Percentiles rank a stretch among this genome's conserved stretches.
Conservation (phyloP, 2,888 invertebrate genomes). For the Exephanes ischioxanthus region DNA sequence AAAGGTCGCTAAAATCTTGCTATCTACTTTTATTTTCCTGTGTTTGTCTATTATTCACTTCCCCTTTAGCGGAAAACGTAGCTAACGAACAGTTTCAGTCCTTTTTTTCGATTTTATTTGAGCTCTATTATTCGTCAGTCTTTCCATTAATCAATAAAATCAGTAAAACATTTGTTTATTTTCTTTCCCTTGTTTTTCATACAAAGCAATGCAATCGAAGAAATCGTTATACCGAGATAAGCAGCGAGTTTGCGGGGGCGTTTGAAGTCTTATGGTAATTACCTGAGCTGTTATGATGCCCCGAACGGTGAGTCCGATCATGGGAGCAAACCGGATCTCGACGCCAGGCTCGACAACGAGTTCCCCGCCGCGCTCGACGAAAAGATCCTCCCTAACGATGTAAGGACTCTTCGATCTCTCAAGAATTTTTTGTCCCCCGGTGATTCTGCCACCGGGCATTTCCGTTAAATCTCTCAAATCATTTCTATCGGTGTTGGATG, state of each 20-base stretch:
- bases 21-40: not conserved
- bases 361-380: conserved; percentile 92
- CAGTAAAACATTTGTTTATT: too few species aligned
- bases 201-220: not conserved
- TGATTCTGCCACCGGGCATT: conserved; percentile 88
- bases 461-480: conserved; percentile 85
- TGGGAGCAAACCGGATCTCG: conserved; percentile 94
- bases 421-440: conserved; percentile 87
- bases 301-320: conserved; percentile 96
- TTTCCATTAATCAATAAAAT: not conserved
- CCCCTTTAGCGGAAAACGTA: too few species aligned
- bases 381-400: conserved; percentile 91
- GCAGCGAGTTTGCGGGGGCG: not conserved
- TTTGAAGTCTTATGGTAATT: conserved; percentile 82
- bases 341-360: conserved; percentile 96
- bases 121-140: too few species aligned
- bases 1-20: too few species aligned
- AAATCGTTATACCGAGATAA: not conserved
- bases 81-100: too few species aligned
- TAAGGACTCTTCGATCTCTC: conserved; percentile 90
- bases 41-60: too few species aligned
- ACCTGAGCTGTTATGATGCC: conserved; percentile 96
- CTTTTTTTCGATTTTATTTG: too few species aligned
- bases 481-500: conserved; percentile 72
- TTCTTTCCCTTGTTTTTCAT: too few species aligned